Conservation (phyloP, 2,888 invertebrate species). For the Clistopyga incitator region DNA sequence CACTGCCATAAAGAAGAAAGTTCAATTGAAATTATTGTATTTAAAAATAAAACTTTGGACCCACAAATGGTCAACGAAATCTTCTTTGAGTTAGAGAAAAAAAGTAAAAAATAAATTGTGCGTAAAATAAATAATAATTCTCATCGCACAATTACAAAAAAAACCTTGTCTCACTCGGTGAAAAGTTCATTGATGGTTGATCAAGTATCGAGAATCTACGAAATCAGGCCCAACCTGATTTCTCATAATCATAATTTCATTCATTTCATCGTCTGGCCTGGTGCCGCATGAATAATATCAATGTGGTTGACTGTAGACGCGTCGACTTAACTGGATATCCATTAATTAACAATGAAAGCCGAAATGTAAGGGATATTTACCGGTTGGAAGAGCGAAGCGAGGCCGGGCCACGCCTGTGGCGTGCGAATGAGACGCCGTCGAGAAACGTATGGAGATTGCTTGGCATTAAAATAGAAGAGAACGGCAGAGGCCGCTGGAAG, state of each 20-base stretch:
- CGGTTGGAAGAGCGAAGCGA: constrained; percentile 52
- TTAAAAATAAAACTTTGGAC: too few relatives aligned
- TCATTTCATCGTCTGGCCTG: background rate
- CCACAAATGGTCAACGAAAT: too few relatives aligned
- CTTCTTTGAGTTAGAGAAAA: too few relatives aligned
- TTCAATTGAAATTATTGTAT: background rate
- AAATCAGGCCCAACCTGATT: too few relatives aligned
- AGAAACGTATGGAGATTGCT: constrained; percentile 69
- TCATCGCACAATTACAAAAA: too few relatives aligned
- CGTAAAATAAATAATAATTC: too few relatives aligned
- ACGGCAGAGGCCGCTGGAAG: constrained; percentile 39
- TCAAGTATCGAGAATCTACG: too few relatives aligned
- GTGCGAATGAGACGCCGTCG: constrained; percentile 66
- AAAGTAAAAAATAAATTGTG: too few relatives aligned
- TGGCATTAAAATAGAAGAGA: constrained; percentile 69
- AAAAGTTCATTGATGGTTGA: too few relatives aligned
- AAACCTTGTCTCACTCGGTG: too few relatives aligned
- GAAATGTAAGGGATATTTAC: constrained; percentile 51
- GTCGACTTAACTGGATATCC: background rate
- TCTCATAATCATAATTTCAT: background rate
- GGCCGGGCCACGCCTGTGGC: constrained; percentile 63
- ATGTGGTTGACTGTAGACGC: too few relatives aligned
- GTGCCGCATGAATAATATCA: background rate
- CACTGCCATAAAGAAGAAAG: background rate
- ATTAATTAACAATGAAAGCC: constrained; percentile 47